Evolutionary conservation across 2,888 invertebrate species (phyloP), one percentile per base, ranked within the genome.

Genomic region (Erebia ligea): DNA sequence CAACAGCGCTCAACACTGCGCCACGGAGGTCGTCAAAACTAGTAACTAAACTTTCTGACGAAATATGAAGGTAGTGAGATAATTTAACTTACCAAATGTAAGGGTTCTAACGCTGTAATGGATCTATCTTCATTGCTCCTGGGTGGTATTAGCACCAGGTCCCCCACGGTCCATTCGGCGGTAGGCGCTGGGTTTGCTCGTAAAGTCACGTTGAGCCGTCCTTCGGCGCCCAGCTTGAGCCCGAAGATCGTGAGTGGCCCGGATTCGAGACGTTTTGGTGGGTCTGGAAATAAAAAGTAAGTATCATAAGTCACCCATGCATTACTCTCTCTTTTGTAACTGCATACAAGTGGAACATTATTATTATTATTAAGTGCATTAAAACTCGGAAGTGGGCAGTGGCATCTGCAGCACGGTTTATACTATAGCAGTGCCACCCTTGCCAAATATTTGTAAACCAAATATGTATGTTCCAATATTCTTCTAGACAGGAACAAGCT

Each of bases 191-290:
- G 97, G 86, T 96, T 96, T 15, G 97, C 95, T 4, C 95, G 92
- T 40, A 97, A 93, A 1, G 95, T 95, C n/a, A 97, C 95, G 75
- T 95, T 95, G 67, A 97, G 95, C 2, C 94, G 91, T 1, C 96
- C 97, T n/a, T 95, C 94, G 56, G 94, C 94, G 5, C 96, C 96
- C 74, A 97, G 89, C 73, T 95, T 95, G 72, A 96, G 95, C 0
- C 97, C 97, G 83, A 97, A 97, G 70, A 95, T 95, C 50, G 95
- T 95, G 72, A 95, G 94, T 0, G 92, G 87, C 0, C 84, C 84
- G 13, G 95, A 93, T 0, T 94, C 93, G 45, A 92, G 90, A 42
- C 93, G 91, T 59, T 95, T 94, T 0, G 97, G 97, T 0, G 95
- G 92, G 86, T 95, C 97, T 97, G 86, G 1, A 78, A 81, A 74